Percentiles rank a stretch among this genome's conserved stretches.
Conservation (phyloP, 1,140 invertebrate species). For the Monochamus saltuarius region DNA sequence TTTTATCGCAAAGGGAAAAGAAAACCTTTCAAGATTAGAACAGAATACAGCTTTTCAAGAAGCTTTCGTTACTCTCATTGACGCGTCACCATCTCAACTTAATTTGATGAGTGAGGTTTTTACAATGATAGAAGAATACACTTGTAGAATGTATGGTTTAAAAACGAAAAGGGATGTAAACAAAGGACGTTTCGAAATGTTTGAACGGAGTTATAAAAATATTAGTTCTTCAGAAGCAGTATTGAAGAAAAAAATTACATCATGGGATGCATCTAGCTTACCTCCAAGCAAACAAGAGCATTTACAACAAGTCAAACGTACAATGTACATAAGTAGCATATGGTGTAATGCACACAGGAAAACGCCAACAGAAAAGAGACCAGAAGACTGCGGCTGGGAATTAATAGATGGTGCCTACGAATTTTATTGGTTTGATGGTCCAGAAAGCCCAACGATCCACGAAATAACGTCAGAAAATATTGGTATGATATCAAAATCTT, state of each 20-base stretch:
- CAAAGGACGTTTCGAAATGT: constrained; percentile 25
- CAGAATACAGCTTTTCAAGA: no score
- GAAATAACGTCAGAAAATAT: no score
- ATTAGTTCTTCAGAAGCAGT: background rate
- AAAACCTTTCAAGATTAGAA: no score
- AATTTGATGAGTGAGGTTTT: no score
- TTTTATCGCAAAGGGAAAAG: no score
- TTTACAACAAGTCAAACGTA: constrained; percentile 26
- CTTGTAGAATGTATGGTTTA: constrained; percentile 27
- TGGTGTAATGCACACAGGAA: constrained; percentile 34
- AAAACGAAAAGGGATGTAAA: constrained; percentile 31
- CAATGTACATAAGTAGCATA: constrained; percentile 21
- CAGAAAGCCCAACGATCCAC: constrained; percentile 20
- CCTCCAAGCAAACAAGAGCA: constrained; percentile 34
- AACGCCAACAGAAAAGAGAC: constrained; percentile 23
- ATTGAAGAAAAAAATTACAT: constrained; percentile 20
- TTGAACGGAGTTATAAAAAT: background rate
- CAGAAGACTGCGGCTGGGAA: constrained; percentile 28
- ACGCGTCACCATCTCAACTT: no score
- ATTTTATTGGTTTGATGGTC: constrained; percentile 31
- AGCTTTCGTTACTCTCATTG: no score
- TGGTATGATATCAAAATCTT: no score
- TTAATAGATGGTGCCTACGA: constrained; percentile 27
- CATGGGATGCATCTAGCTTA: constrained; percentile 27
- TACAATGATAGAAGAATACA: constrained; percentile 22